These are phyloP conservation scores for Eunapius fragilis DNA, from an alignment of 37 sponge, comb jelly and placozoan genomes.

Conservation along the genomic window DNA sequence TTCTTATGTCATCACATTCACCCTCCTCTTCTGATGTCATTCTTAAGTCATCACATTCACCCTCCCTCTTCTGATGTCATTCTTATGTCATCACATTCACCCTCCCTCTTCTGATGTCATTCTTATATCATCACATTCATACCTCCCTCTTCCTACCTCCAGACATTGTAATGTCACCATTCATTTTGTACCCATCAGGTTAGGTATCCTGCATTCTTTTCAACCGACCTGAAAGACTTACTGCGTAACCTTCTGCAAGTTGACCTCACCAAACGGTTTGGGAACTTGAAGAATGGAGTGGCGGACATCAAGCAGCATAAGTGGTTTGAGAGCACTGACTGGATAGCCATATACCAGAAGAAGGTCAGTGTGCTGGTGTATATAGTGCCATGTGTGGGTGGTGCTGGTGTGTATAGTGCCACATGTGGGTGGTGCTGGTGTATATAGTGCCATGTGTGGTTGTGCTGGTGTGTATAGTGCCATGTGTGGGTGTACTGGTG, in stretches of 20 bases:
- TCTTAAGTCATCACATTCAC: too few species aligned
- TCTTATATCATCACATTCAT: too few species aligned
- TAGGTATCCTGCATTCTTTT: conserved; percentile 97
- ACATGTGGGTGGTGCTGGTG: too few species aligned
- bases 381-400: too few species aligned
- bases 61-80: too few species aligned
- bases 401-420: too few species aligned
- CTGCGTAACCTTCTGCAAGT: conserved; percentile 96
- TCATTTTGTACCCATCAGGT: conserved; percentile 84
- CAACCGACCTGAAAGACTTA: conserved; percentile 95
- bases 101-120: conserved; percentile 3
- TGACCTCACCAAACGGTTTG: conserved; percentile 97
- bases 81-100: neutral
- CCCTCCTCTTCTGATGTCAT: neutral
- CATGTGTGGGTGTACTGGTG: too few species aligned
- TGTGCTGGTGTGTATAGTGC: too few species aligned
- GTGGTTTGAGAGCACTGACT: conserved; percentile 93
- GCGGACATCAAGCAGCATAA: conserved; percentile 91
- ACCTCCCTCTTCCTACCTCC: neutral
- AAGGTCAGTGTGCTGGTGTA: too few species aligned
- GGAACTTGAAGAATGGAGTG: conserved; percentile 98
- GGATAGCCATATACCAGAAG: conserved; percentile 92
- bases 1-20: neutral
- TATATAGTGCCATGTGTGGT: too few species aligned
- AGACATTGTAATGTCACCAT: too few species aligned